A percentile compares a stretch with the other conserved stretches of the same genome.
phyloP scores from a whole-genome alignment of 2,797 vertebrate genomes.

The Apogon talboti region DNA sequence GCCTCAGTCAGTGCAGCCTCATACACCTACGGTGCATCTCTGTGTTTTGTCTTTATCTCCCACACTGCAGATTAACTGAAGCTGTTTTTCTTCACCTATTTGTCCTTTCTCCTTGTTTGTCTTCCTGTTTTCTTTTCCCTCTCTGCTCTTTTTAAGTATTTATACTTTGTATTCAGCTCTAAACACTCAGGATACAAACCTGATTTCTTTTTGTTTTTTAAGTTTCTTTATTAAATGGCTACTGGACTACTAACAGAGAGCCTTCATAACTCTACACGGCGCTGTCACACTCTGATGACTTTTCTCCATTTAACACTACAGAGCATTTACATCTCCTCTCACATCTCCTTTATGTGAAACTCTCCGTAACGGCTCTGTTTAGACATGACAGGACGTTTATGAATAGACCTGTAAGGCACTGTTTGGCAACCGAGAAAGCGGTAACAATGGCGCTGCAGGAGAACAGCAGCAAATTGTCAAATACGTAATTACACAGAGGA shows the following conservation, averaged over 20 bases:
- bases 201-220: background rate
- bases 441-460: background rate
- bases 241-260: conserved; percentile 26
- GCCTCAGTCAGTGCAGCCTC: conserved; percentile 11
- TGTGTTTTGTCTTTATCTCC: conserved; percentile 32
- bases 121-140: conserved; percentile 21
- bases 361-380: background rate
- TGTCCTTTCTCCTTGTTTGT: conserved; percentile 22
- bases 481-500: background rate
- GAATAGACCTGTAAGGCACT: conserved; percentile 2
- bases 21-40: conserved; percentile 41
- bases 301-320: conserved; percentile 2
- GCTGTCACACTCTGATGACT: too few relatives aligned
- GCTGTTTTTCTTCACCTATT: conserved; percentile 40
- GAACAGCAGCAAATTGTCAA: background rate
- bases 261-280: conserved; percentile 5
- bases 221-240: conserved; percentile 27
- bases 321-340: conserved; percentile 1
- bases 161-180: background rate
- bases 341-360: conserved; percentile 1
- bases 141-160: conserved; percentile 4
- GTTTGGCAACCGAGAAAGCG: conserved; percentile 5
- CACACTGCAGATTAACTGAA: conserved; percentile 51
- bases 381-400: conserved; percentile 2
- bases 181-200: too few relatives aligned